These are phyloP conservation scores for Molossus alvarezi DNA, from an alignment of 2,797 vertebrate species.

Conservation along the genomic window DNA sequence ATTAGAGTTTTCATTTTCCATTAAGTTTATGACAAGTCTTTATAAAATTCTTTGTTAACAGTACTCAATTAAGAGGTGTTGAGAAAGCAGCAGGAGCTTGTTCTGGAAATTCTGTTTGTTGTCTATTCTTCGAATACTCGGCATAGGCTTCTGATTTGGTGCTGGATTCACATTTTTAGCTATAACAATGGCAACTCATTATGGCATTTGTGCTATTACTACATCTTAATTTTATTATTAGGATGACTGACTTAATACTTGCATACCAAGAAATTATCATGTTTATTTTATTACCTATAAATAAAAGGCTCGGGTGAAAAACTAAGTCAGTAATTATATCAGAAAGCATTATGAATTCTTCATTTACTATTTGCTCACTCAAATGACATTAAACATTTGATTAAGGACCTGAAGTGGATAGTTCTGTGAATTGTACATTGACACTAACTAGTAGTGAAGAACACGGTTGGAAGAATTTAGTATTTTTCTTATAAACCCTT, in stretches of 20 bases:
- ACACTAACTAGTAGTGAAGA: neutral
- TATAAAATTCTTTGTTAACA: constrained; percentile 15
- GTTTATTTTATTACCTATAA: constrained; percentile 13
- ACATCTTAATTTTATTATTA: constrained; percentile 8
- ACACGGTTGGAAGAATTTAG: neutral
- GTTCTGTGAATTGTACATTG: neutral
- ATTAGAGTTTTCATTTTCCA: neutral
- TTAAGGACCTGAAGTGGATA: neutral
- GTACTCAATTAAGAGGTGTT: neutral
- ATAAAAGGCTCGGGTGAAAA: neutral
- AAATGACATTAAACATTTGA: neutral
- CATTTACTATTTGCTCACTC: neutral
- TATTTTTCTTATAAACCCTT: constrained; percentile 28
- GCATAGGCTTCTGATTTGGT: neutral
- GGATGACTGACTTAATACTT: neutral
- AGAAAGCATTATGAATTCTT: neutral
- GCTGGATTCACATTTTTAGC: neutral
- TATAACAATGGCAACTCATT: neutral
- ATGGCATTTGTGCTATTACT: neutral
- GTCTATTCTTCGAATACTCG: neutral
- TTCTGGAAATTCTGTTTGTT: neutral
- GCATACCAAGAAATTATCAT: neutral
- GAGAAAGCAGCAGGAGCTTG: neutral
- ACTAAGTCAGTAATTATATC: constrained; percentile 29
- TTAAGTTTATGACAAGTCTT: constrained; percentile 52